Conservation (phyloP, 2,888 invertebrate species). For the Sphecodes monilicornis region DNA sequence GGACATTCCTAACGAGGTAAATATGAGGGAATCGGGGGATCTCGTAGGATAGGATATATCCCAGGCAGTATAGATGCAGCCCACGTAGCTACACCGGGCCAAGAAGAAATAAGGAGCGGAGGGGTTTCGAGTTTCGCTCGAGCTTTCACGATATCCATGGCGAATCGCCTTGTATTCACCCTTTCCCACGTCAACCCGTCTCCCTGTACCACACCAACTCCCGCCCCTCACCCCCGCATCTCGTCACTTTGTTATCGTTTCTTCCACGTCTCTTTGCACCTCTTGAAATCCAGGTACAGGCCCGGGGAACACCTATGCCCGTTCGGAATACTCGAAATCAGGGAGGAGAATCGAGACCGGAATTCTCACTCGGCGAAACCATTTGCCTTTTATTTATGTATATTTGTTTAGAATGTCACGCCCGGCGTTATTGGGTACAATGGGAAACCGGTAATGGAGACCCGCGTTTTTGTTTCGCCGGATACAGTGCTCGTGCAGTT, state of each 20-base stretch:
- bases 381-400: conserved; percentile 14
- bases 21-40: conserved; percentile 74
- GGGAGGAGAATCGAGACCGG: conserved; percentile 54
- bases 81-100: conserved; percentile 76
- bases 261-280: conserved; percentile 42
- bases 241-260: conserved; percentile 39
- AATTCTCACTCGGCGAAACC: conserved; percentile 45
- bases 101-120: conserved; percentile 74
- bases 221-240: not conserved
- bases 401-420: conserved; percentile 7
- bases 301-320: conserved; percentile 49
- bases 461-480: not conserved
- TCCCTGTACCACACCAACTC: not conserved
- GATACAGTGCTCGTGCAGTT: not conserved
- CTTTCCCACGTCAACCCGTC: conserved; percentile 50
- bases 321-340: conserved; percentile 52
- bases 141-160: conserved; percentile 75
- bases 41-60: conserved; percentile 58
- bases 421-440: not conserved
- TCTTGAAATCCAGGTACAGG: conserved; percentile 54
- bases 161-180: conserved; percentile 69
- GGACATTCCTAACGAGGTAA: conserved; percentile 76
- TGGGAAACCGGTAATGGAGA: conserved; percentile 2
- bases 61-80: conserved; percentile 70
- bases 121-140: conserved; percentile 77